phyloP scores from a whole-genome alignment of 2,888 invertebrate genomes.

The Oxytorus armatus region DNA sequence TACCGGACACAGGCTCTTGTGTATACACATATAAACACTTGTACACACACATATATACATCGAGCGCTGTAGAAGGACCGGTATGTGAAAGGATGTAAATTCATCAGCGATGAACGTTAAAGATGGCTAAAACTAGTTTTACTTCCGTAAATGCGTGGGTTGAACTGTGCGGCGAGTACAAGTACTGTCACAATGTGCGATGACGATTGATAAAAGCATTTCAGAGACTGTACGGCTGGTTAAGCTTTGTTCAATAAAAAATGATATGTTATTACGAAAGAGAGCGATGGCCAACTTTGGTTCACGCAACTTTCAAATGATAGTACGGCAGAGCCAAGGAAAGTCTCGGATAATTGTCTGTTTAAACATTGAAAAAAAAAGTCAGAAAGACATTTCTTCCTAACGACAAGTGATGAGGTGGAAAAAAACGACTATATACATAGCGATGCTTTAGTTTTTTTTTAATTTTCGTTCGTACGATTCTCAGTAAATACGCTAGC shows the following conservation, averaged over 20 bases:
- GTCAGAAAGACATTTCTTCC: too few relatives aligned
- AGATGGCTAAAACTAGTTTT: slow-evolving; percentile 17
- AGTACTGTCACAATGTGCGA: background rate
- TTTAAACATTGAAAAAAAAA: too few relatives aligned
- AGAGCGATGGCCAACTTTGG: too few relatives aligned
- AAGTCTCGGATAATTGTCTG: too few relatives aligned
- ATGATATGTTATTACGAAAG: background rate
- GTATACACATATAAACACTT: background rate
- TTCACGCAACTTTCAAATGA: too few relatives aligned
- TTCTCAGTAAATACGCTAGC: too few relatives aligned
- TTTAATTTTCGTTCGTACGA: background rate
- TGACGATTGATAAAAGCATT: slow-evolving; percentile 28
- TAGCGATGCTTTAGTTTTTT: background rate
- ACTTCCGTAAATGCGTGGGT: slow-evolving; percentile 25
- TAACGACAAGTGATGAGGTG: too few relatives aligned
- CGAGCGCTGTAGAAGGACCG: background rate
- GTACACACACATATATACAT: background rate
- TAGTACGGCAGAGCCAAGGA: too few relatives aligned
- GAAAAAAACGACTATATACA: too few relatives aligned
- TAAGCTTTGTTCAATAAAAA: background rate
- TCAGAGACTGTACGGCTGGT: background rate
- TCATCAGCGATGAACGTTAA: slow-evolving; percentile 27
- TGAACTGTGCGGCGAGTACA: background rate
- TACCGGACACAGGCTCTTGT: background rate
- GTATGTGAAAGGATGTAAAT: slow-evolving; percentile 29